Percentiles rank a stretch among this genome's conserved stretches.
phyloP scores from a whole-genome alignment of 1,140 invertebrate genomes.

The Drosophila watanabei region DNA sequence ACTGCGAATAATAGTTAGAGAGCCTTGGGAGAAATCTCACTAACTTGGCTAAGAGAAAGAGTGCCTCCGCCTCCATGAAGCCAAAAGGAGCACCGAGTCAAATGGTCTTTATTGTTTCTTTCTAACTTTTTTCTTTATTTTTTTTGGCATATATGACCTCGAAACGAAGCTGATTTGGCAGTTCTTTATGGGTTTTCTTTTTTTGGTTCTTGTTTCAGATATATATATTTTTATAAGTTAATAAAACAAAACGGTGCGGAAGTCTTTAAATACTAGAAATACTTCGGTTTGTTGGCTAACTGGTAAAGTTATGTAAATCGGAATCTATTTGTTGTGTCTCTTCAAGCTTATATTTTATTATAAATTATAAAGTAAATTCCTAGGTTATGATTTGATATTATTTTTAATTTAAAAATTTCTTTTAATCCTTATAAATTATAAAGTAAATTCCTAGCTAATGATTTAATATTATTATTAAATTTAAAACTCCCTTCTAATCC shows the following conservation, averaged over 20 bases:
- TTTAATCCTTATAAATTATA: too few relatives aligned
- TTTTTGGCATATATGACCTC: slow-evolving; percentile 16
- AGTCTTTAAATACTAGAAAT: slow-evolving; percentile 14
- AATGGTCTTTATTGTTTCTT: slow-evolving; percentile 25
- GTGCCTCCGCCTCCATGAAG: slow-evolving; percentile 7
- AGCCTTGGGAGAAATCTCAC: slow-evolving; percentile 37
- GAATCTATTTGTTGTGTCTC: background rate
- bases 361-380: too few relatives aligned
- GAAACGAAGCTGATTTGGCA: slow-evolving; percentile 42
- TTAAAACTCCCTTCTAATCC: too few relatives aligned
- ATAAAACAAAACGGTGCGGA: slow-evolving; percentile 15
- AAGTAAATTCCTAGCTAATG: too few relatives aligned
- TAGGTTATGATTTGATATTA: background rate
- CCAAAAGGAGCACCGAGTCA: slow-evolving; percentile 29
- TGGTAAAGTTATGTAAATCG: background rate
- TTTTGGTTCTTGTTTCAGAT: background rate
- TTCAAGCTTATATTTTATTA: too few relatives aligned
- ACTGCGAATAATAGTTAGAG: slow-evolving; percentile 30
- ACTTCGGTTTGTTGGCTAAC: background rate
- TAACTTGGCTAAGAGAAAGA: slow-evolving; percentile 17
- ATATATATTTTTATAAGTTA: slow-evolving; percentile 6
- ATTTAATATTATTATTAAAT: background rate
- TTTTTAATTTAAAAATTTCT: too few relatives aligned
- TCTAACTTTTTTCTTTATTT: slow-evolving; percentile 24
- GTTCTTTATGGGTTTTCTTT: slow-evolving; percentile 8